A percentile compares a stretch with the other conserved stretches of the same genome.
phyloP scores from a whole-genome alignment of 30 jellyfish, hydroid and myxozoan genomes.

The Catostylus mosaicus region DNA sequence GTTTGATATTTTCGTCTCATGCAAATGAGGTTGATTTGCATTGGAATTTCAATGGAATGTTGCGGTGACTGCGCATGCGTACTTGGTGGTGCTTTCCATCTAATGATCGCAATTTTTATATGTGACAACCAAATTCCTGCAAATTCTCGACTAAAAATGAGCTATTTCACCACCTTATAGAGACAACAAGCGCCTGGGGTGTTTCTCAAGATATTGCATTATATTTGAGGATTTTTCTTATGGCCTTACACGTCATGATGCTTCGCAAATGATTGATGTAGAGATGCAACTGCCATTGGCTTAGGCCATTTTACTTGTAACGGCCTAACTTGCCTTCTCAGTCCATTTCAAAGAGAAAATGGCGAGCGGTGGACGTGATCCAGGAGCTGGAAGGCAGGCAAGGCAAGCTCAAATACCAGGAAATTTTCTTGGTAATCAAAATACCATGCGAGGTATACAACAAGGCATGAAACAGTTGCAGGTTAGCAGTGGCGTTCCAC shows the following conservation, averaged over 20 bases:
- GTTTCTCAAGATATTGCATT: not conserved
- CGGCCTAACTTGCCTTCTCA: too few relatives aligned
- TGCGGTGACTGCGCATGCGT: constrained; percentile 59
- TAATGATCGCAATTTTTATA: constrained; percentile 7
- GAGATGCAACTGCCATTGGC: not conserved
- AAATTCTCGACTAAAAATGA: not conserved
- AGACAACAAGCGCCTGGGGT: not conserved
- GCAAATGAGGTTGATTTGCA: constrained; percentile 66
- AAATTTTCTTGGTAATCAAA: constrained; percentile 24
- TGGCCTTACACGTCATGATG: not conserved
- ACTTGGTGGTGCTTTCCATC: constrained; percentile 43
- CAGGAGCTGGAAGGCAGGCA: constrained; percentile 51
- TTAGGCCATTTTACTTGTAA: constrained; percentile 17
- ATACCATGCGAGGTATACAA: constrained; percentile 42
- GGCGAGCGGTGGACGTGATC: constrained; percentile 61
- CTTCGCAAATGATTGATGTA: not conserved
- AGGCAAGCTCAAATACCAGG: constrained; percentile 38
- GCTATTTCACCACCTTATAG: not conserved
- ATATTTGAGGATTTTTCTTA: not conserved
- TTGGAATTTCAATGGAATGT: constrained; percentile 70
- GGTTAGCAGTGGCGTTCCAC: constrained; percentile 37
- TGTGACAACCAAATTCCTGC: not conserved
- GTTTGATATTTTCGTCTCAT: not conserved
- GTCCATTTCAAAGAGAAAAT: constrained; percentile 8
- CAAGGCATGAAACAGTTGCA: constrained; percentile 70